Percentiles rank a stretch among this genome's conserved stretches.
Conservation (phyloP, 2,888 invertebrate species). For the Heliconius charithonia region DNA sequence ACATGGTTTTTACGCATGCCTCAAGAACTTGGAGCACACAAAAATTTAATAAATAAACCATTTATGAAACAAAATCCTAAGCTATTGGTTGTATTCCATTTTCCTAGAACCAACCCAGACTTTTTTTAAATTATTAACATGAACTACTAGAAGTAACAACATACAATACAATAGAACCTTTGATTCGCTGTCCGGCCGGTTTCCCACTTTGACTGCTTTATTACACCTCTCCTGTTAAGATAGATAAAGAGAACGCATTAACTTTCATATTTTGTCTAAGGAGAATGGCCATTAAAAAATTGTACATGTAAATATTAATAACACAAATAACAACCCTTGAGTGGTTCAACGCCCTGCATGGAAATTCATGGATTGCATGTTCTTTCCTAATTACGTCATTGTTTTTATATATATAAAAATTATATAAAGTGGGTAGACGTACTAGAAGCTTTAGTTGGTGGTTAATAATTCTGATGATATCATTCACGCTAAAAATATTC, state of each 20-base stretch:
- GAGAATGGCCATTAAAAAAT: background rate
- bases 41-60: no score
- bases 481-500: constrained; percentile 55
- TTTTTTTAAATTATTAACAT: no score
- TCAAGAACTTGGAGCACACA: no score
- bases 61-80: no score
- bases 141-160: no score
- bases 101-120: no score
- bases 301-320: background rate
- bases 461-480: constrained; percentile 55
- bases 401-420: background rate
- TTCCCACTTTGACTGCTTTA: no score
- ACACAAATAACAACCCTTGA: background rate
- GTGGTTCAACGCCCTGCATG: no score
- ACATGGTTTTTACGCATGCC: no score
- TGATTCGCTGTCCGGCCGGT: no score
- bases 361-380: background rate
- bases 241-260: background rate
- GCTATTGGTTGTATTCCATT: no score
- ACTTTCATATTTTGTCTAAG: background rate
- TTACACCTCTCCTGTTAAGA: background rate
- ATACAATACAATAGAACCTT: no score
- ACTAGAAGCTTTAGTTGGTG: background rate
- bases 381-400: background rate
- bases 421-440: background rate